Evolutionary conservation across 1,140 invertebrate species (phyloP).

Genomic region (Nymphalis io): DNA sequence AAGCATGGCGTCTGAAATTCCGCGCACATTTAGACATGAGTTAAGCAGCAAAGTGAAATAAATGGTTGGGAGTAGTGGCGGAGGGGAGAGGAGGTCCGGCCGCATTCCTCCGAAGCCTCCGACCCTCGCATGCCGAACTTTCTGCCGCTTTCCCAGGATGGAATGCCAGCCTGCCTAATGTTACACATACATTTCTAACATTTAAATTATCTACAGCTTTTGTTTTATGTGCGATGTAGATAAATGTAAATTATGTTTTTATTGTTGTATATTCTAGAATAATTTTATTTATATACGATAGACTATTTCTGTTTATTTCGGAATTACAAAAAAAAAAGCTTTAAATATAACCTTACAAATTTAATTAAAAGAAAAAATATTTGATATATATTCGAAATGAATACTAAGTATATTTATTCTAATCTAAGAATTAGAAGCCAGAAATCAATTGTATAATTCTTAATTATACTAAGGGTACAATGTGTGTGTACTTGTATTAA

Average conservation of each 20-base stretch:
- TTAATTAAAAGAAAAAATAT: too few relatives aligned
- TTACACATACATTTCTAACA: conserved; percentile 40
- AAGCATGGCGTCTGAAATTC: conserved; percentile 36
- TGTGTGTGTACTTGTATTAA: background rate
- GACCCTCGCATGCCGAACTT: conserved; percentile 62
- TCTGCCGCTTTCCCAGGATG: conserved; percentile 67
- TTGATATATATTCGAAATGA: too few relatives aligned
- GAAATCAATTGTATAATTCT: background rate
- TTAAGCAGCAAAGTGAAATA: conserved; percentile 45
- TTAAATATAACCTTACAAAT: too few relatives aligned
- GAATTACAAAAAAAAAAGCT: too few relatives aligned
- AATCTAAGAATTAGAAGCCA: background rate
- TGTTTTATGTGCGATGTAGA: background rate
- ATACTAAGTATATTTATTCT: background rate
- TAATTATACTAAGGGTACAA: background rate
- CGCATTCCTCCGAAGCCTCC: conserved; percentile 75
- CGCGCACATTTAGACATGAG: conserved; percentile 40
- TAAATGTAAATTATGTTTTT: too few relatives aligned
- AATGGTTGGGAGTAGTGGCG: conserved; percentile 47
- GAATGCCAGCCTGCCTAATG: conserved; percentile 58
- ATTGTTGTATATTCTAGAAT: too few relatives aligned
- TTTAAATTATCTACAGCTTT: conserved; percentile 5
- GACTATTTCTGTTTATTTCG: too few relatives aligned
- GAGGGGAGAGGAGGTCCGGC: conserved; percentile 53
- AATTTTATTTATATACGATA: too few relatives aligned